Conservation (phyloP, 2,797 vertebrate genomes). For the Alectoris magna region DNA sequence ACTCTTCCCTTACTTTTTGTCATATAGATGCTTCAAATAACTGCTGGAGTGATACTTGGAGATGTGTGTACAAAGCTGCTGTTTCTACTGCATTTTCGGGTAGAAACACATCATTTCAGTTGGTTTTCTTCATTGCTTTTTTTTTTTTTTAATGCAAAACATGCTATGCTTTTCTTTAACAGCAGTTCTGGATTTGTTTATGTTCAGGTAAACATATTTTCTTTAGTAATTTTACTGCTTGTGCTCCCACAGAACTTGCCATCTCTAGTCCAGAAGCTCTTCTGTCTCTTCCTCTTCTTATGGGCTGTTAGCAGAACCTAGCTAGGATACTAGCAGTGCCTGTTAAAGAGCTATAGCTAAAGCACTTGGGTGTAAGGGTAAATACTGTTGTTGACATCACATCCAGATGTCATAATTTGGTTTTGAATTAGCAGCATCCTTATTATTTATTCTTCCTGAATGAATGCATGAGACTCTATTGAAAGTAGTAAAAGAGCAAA, state of each 20-base stretch:
- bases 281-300: background rate
- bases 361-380: background rate
- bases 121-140: background rate
- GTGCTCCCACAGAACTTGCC: background rate
- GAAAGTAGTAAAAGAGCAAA: slow-evolving; percentile 57
- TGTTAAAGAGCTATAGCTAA: background rate
- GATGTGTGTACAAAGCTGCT: background rate
- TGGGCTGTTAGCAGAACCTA: background rate
- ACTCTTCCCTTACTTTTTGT: slow-evolving; percentile 50
- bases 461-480: slow-evolving; percentile 29
- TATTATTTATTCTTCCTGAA: slow-evolving; percentile 19
- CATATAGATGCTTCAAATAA: background rate
- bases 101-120: background rate
- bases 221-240: background rate
- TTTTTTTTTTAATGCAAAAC: background rate
- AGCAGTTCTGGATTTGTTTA: background rate
- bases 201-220: background rate
- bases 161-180: background rate
- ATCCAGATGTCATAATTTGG: background rate
- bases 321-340: background rate
- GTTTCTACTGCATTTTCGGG: background rate
- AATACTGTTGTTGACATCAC: background rate
- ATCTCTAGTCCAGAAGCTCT: background rate
- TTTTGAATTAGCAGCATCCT: background rate
- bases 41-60: background rate